Percentiles rank a stretch among this genome's conserved stretches.
Evolutionary conservation across 1,140 invertebrate genomes (phyloP).

Genomic region (Pentalonia nigronervosa): DNA sequence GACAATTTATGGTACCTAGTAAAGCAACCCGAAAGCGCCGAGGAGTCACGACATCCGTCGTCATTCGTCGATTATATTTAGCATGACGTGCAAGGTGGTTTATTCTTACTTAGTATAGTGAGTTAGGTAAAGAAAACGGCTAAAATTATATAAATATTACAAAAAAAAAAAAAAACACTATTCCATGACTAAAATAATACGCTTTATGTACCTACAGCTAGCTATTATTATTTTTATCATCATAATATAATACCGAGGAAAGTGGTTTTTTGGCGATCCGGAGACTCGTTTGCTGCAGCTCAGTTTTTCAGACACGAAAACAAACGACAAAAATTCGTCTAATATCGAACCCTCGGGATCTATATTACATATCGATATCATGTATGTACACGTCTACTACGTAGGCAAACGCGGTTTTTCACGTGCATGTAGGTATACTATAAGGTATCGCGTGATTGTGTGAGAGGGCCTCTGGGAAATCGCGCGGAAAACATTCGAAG

Average conservation of each 20-base stretch:
- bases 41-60: background rate
- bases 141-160: too few relatives aligned
- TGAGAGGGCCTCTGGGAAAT: slow-evolving; percentile 9
- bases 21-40: background rate
- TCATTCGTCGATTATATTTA: background rate
- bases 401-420: background rate
- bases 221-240: background rate
- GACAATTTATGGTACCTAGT: background rate
- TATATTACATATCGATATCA: background rate
- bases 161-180: background rate
- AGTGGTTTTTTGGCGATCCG: background rate
- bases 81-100: background rate
- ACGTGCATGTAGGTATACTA: background rate
- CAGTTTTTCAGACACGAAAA: background rate
- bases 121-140: background rate
- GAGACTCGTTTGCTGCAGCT: background rate
- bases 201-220: background rate
- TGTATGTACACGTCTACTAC: background rate
- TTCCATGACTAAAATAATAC: background rate
- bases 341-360: background rate
- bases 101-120: background rate
- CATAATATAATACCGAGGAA: background rate
- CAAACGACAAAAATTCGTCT: background rate
- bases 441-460: background rate
- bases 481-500: background rate